Percentiles rank a stretch among this genome's conserved stretches.
phyloP scores from a whole-genome alignment of 2,888 invertebrate species.

The Germaria angustata region DNA sequence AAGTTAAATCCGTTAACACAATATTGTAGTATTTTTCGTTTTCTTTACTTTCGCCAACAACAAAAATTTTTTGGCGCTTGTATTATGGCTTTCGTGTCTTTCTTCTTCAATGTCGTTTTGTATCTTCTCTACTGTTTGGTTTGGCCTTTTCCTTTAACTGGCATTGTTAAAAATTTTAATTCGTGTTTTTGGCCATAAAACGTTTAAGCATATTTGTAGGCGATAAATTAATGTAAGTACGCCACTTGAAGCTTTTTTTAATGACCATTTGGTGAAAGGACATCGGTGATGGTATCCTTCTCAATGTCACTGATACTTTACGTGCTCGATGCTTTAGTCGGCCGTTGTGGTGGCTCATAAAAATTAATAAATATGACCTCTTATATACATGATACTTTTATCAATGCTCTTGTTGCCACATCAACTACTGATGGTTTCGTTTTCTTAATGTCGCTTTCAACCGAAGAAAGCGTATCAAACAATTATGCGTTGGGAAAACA shows the following conservation, averaged over 20 bases:
- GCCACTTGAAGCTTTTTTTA: slow-evolving; percentile 64
- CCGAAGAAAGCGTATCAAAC: no score
- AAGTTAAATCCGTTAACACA: slow-evolving; percentile 45
- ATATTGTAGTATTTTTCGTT: slow-evolving; percentile 36
- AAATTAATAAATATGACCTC: slow-evolving; percentile 60
- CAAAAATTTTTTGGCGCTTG: neutral
- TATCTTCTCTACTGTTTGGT: neutral
- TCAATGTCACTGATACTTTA: neutral
- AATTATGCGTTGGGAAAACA: no score
- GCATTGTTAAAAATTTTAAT: slow-evolving; percentile 43
- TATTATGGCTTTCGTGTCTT: slow-evolving; percentile 9
- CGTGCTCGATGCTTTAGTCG: neutral
- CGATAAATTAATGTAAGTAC: slow-evolving; percentile 64
- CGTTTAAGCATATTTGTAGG: slow-evolving; percentile 65
- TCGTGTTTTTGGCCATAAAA: slow-evolving; percentile 60
- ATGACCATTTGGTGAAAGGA: slow-evolving; percentile 47
- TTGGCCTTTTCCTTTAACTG: slow-evolving; percentile 30
- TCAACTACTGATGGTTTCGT: neutral
- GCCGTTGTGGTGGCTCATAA: slow-evolving; percentile 52
- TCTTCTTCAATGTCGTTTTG: neutral
- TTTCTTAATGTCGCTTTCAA: no score
- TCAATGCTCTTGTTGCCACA: neutral
- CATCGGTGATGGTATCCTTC: neutral
- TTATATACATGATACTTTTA: neutral
- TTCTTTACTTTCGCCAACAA: slow-evolving; percentile 10